phyloP scores from a whole-genome alignment of 2,888 invertebrate species.

The Andrena fulva region DNA sequence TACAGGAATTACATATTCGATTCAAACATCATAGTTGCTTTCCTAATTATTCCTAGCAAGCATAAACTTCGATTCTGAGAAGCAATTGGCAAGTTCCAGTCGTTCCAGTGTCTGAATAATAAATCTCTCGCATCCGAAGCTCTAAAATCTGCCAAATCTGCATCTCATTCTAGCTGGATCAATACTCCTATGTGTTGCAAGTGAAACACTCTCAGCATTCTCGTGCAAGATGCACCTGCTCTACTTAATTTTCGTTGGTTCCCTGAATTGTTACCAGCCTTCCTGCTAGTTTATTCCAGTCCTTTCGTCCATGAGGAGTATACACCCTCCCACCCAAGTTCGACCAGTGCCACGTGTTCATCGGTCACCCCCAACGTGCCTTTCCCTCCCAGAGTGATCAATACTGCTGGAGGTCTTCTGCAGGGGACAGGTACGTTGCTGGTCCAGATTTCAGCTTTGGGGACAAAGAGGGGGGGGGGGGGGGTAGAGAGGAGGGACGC shows the following conservation, averaged over 20 bases:
- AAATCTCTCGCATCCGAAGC: too few species aligned
- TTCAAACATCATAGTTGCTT: too few species aligned
- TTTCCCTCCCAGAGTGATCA: slow-evolving; percentile 76
- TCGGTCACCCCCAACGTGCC: slow-evolving; percentile 64
- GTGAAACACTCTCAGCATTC: background rate
- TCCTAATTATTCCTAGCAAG: too few species aligned
- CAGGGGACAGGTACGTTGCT: slow-evolving; percentile 73
- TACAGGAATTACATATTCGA: too few species aligned
- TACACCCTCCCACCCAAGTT: slow-evolving; percentile 38
- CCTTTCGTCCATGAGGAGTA: slow-evolving; percentile 15
- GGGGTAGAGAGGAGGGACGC: slow-evolving; percentile 7
- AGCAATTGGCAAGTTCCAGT: too few species aligned
- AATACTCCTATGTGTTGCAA: slow-evolving; percentile 20
- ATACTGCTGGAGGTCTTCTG: slow-evolving; percentile 77
- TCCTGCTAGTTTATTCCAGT: background rate
- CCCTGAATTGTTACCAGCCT: background rate
- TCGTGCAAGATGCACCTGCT: background rate
- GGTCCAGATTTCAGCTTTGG: slow-evolving; percentile 67
- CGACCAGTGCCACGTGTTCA: slow-evolving; percentile 60
- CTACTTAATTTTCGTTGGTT: background rate
- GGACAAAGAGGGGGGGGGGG: background rate
- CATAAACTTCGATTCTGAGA: too few species aligned
- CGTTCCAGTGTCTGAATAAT: too few species aligned
- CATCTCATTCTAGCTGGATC: slow-evolving; percentile 23
- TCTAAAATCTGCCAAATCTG: background rate